phyloP scores from a whole-genome alignment of 92 coral and sea anemone genomes.

The Phenganax marumi region DNA sequence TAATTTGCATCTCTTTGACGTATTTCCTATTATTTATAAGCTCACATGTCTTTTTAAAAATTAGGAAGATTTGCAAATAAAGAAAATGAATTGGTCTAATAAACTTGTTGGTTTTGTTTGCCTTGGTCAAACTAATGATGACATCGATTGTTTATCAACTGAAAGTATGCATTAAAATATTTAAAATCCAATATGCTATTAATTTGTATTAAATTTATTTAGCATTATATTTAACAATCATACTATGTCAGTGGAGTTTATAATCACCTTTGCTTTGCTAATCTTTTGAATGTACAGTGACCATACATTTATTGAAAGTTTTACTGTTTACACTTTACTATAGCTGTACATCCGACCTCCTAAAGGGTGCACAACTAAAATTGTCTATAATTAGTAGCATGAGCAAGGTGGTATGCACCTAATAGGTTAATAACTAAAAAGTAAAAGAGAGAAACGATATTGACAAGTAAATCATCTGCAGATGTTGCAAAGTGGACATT shows the following conservation, averaged over 20 bases:
- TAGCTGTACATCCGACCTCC: too few species aligned
- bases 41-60: background rate
- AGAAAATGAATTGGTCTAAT: constrained; percentile 13
- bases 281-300: too few species aligned
- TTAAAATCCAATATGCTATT: background rate
- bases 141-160: background rate
- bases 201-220: background rate
- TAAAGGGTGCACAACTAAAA: too few species aligned
- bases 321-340: too few species aligned
- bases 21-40: background rate
- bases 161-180: background rate
- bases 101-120: constrained; percentile 15
- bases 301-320: too few species aligned
- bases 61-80: constrained; percentile 20
- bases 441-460: too few species aligned
- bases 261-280: too few species aligned
- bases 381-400: too few species aligned
- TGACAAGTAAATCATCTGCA: too few species aligned
- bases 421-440: too few species aligned
- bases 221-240: background rate
- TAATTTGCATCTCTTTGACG: background rate
- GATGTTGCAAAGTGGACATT: too few species aligned
- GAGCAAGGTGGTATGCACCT: too few species aligned
- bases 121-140: constrained; percentile 11
- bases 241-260: background rate